Evolutionary conservation across 37 sponge, comb jelly and placozoan species (phyloP), one percentile per base, ranked within the genome.

Genomic region (Dysidea cf. avara): DNA sequence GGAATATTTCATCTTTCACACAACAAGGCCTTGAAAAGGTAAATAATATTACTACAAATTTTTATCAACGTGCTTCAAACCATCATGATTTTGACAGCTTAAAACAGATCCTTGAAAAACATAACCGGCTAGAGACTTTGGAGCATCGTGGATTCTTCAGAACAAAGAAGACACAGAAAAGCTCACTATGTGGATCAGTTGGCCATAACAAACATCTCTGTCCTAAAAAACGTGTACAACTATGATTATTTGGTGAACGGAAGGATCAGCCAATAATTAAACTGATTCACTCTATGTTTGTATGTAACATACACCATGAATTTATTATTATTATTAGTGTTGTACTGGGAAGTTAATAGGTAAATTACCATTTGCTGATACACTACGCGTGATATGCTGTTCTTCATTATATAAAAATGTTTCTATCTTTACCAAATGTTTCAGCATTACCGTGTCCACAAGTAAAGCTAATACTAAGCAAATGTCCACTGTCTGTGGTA

Each of bases 91-190:
- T 76, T 31, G 31, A 64, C 4, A 18, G 17, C 1, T 26, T 60
- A 7, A 37, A 76, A 37, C 66, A 76, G 50, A 66, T 56, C 6
- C 66, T 76, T 21, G 77, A 76, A 31, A 76, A 76, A 64, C 56
- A 35, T 36, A 65, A 76, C 63, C 66, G 63, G 18, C 61, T 74
- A 28, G 38, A 61, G 9, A 74, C 75, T 7, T 38, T 39, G 51
- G 20, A 74, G 32, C 59, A 40, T 22, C 52, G 7, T 3, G 33
- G 75, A 16, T 2, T 34, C 26, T 39, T 62, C 48, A 40, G 59
- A 39, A 61, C 68, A 13, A 67, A 67, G 51, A 5, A 67, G 47
- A 29, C 5, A 4, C n/a, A 67, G 5, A 11, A 22, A 7, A 48
- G 68, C 30, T 25, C 22, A 4, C 24, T 46, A 14, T 67, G 68